Evolutionary conservation across 2,888 invertebrate genomes (phyloP), one percentile per base, ranked within the genome.

Genomic region (Clivina fossor): DNA sequence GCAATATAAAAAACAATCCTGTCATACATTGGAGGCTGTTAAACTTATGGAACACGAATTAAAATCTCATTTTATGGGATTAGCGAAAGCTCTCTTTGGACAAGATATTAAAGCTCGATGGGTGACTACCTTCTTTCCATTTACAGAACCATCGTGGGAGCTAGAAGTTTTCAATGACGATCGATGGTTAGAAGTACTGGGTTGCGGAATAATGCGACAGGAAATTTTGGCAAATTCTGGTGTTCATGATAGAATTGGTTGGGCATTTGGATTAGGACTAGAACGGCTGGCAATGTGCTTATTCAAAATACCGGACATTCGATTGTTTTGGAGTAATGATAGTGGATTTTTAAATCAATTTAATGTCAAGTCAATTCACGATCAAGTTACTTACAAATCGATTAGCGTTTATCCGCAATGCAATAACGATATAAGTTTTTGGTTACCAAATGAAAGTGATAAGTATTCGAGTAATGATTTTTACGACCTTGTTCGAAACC

Each of bases 121-220:
- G 95, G 87, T 93, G 0, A 88, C 93, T 51, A 86, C 91, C 2
- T 90, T 90, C 70, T 99, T 99, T 68, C 99, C 99, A 0, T 99
- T 99, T 69, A 99, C 99, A 0, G 95, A 97, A 75, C 99, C 99
- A 0, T 98, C 97, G 0, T 99, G 93, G 92, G 99, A 99, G 72
- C 73, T 99, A 57, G 98, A 99, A 79, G 85, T 98, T 32, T 83
- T 79, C 64, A 83, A 85, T 65, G 85, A 87, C 65, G 82, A 81
- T 59, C 79, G 88, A 51, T 99, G 98, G 98, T 69, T 98, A 63
- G 99, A 99, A 75, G 81, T 97, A 11, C 78, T 99, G 2, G 99
- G 99, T 2, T 97, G 95, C 74, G 99, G 99, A 5, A 89, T 99
- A 44, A 89, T 97, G 70, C 82, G 91, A 54, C 94, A 99, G 68